Evolutionary conservation across 2,113 vertebrate genomes (phyloP), one percentile per base, ranked within the genome.

Genomic region (Pelusios castaneus): DNA sequence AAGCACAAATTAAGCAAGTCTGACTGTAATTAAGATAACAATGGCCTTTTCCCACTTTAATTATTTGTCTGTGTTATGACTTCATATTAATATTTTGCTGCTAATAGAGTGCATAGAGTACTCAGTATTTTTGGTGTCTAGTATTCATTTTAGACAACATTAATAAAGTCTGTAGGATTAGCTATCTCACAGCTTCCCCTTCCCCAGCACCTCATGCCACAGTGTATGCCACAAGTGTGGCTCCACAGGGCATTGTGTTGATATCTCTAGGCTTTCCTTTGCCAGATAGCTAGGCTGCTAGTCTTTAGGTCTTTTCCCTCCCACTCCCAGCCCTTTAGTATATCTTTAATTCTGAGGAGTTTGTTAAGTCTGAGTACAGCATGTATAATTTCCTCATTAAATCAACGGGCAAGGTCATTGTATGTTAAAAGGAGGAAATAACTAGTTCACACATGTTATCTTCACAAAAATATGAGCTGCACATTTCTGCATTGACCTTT

Each of bases 301-400:
- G 79, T 93, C 85, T 81, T n/a, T 78, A 86, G 80, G 60, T 82
- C 91, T 97, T 92, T 88, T 43, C 19, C 29, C 45, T 16, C 54
- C 54, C 38, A 60, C 25, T 51, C 11, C 38, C 1, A 54, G 58
- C 93, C 78, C 84, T 96, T 96, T 94, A 76, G 75, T 96, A 52
- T 84, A 78, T 94, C 87, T 94, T 97, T 88, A 93, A 87, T 91
- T 93, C 89, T 94, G 91, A 96, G 94, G 56, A 89, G 87, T 97
- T 98, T 97, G 96, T 93, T 97, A 96, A 97, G 93, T 96, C 87
- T 92, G 96, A 97, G 67, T 94, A 84, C 94, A 96, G 93, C 93
- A 96, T 96, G 96, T 97, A 95, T 97, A 97, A 97, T 98, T 97
- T 97, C 94, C 94, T 97, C 95, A 97, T 98, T 97, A 97, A 98